Conservation (phyloP, 2,113 vertebrate species). For the Holacanthus passer region DNA sequence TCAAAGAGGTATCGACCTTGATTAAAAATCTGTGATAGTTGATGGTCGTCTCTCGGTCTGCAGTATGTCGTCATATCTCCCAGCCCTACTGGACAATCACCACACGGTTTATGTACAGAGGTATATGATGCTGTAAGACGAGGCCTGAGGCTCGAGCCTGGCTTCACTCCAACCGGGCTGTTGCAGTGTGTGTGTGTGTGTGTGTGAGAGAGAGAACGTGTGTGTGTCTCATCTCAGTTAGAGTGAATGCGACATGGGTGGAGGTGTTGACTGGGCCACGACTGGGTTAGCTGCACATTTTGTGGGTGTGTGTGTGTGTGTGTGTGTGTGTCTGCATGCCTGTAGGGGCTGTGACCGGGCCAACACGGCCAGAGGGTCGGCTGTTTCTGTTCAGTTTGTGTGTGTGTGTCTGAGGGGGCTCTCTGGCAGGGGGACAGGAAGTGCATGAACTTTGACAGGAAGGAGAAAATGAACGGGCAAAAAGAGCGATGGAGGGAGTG, state of each 20-base stretch:
- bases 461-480: constrained; percentile 73
- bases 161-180: constrained; percentile 59
- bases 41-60: fast-evolving
- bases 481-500: constrained; percentile 39
- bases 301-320: constrained; percentile 23
- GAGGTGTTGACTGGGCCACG: constrained; percentile 69
- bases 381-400: constrained; percentile 53
- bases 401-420: constrained; percentile 15
- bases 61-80: neutral
- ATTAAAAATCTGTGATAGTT: neutral
- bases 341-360: constrained; percentile 85
- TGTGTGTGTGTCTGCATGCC: constrained; percentile 17
- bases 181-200: constrained; percentile 35
- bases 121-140: constrained; percentile 11
- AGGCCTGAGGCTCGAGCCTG: constrained; percentile 65
- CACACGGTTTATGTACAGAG: constrained; percentile 4
- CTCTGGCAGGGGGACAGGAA: constrained; percentile 72
- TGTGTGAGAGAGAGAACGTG: constrained; percentile 1
- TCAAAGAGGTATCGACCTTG: neutral
- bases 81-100: neutral
- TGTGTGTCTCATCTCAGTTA: constrained; percentile 56
- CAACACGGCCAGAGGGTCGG: constrained; percentile 49
- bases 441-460: constrained; percentile 79
- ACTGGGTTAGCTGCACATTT: constrained; percentile 55
- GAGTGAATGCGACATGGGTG: constrained; percentile 68